Evolutionary conservation across 2,888 invertebrate species (phyloP), one percentile per base, ranked within the genome.

Genomic region (Aelia acuminata): DNA sequence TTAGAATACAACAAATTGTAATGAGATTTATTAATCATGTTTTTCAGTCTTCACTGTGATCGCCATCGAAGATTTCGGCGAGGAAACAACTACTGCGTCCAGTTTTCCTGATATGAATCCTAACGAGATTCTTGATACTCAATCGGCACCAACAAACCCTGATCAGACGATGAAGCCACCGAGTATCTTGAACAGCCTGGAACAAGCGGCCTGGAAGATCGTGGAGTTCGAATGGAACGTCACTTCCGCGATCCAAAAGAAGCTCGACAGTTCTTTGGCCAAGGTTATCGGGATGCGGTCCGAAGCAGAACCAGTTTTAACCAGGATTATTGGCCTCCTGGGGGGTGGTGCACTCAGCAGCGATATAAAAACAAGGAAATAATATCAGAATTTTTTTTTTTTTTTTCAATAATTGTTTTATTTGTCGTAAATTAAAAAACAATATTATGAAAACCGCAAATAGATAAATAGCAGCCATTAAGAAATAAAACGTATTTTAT

Each of bases 191-290:
- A 70, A 35, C 15, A 35, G 35, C 15, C 63, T 70, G 31, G 63
- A 70, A 70, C 63, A 70, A 4, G 63, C 20, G 31, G 63, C 63
- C 31, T 70, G 63, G 63, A 70, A 70, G 63, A 35, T 70, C 18
- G 31, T 35, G 5, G 31, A 70, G 63, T 20, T 70, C 4, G 63
- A 70, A 18, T 70, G 31, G 31, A 18, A 35, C 35, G 7, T 70
- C 1, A 35, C 63, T 35, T 70, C 63, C 7, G 63, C 63, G 3
- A 2, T 70, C 5, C 35, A 70, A 20, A 70, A 8, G 63, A 70
- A 15, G 35, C 63, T 70, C 5, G 35, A 8, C 1, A 13, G 5
- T 10, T 35, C 63, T 1, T 20, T 70, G 63, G 63, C 35, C 31
- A 70, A 70, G 18, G 63, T 35, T 1, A 70, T 70, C 63, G 18